phyloP scores from a whole-genome alignment of 2,113 vertebrate genomes.

The Actinemys pallida region DNA sequence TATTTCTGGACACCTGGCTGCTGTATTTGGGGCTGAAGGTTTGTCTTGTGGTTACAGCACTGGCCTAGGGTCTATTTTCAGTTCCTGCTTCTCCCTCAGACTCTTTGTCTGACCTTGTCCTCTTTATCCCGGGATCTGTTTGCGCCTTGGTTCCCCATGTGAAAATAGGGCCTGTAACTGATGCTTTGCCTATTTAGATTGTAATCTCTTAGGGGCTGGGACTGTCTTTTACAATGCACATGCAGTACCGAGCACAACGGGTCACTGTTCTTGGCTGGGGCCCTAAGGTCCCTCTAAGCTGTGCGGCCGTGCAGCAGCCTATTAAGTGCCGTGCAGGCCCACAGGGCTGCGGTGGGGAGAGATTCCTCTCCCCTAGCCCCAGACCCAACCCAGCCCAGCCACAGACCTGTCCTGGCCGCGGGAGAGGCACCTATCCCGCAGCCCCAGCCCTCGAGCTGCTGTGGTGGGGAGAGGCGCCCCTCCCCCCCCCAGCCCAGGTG shows the following conservation, averaged over 20 bases:
- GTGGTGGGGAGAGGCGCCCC: no score
- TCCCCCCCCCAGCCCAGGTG: no score
- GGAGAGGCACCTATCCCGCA: no score
- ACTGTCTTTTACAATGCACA: background rate
- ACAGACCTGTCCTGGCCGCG: no score
- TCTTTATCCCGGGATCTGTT: background rate
- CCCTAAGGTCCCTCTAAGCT: background rate
- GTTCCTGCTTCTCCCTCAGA: background rate
- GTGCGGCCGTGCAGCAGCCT: no score
- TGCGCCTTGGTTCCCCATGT: background rate
- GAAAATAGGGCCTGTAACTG: background rate
- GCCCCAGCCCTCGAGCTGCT: no score
- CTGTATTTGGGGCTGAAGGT: background rate
- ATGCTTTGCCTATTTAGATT: background rate
- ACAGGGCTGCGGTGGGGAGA: no score
- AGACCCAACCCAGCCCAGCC: no score
- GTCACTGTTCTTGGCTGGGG: background rate
- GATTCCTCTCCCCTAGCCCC: no score
- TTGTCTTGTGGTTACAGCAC: background rate
- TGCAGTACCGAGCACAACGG: background rate
- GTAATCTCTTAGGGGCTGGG: background rate
- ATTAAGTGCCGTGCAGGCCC: no score
- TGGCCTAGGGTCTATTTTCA: background rate
- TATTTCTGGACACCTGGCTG: background rate
- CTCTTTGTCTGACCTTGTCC: background rate